A percentile compares a stretch with the other conserved stretches of the same genome.
Evolutionary conservation across 2,888 invertebrate species (phyloP).

Genomic region (Papilio gigon): DNA sequence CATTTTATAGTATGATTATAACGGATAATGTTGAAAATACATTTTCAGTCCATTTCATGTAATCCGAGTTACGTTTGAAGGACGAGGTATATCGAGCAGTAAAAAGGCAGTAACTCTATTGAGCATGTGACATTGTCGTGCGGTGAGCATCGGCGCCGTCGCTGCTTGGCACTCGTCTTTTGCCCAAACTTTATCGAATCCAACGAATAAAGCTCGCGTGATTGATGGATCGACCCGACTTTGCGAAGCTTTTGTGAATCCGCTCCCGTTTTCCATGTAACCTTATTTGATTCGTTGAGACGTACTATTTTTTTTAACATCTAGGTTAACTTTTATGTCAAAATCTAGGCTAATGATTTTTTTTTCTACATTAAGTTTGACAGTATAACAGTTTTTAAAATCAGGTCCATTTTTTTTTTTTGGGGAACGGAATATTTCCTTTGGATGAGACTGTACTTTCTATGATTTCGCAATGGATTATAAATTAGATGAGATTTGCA

Average conservation of each 20-base stretch:
- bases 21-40: background rate
- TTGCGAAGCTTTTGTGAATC: constrained; percentile 48
- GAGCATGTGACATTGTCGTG: constrained; percentile 56
- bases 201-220: constrained; percentile 71
- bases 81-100: constrained; percentile 34
- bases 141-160: constrained; percentile 56
- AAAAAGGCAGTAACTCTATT: constrained; percentile 41
- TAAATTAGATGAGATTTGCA: constrained; percentile 17
- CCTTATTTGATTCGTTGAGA: constrained; percentile 39
- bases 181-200: constrained; percentile 56
- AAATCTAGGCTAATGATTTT: background rate
- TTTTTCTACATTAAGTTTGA: background rate
- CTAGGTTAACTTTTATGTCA: constrained; percentile 5
- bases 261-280: constrained; percentile 44
- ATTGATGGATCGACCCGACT: constrained; percentile 66
- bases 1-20: no score
- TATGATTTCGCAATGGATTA: background rate
- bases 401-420: no score
- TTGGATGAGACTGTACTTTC: no score
- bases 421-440: no score
- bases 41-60: constrained; percentile 12
- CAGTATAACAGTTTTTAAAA: background rate
- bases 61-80: constrained; percentile 22
- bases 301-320: constrained; percentile 9
- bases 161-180: constrained; percentile 64